Evolutionary conservation across 2,113 vertebrate species (phyloP), one percentile per base, ranked within the genome.

Genomic region (Erpornis zantholeuca): DNA sequence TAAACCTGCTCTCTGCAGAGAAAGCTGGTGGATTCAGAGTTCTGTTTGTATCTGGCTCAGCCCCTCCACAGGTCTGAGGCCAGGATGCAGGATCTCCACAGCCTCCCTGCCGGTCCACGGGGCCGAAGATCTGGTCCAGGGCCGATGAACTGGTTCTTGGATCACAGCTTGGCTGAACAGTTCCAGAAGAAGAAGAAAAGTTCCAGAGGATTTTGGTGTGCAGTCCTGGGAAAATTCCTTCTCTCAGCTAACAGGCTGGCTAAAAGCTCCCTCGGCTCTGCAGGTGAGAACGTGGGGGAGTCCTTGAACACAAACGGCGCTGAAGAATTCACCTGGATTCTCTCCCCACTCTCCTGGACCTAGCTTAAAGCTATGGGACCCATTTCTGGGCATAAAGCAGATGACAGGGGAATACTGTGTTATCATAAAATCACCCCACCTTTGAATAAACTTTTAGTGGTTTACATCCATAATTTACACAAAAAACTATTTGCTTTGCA

Each of bases 61-160:
- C n/a, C 22, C n/a, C 56, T 59, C 22, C 9, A 3, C 1, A n/a
- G 33, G 56, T 3, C 56, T 2, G 5, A 24, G 56, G n/a, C 56
- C 1, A 1, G 22, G 22, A 35, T 35, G 22, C 9, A 1, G 22
- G 14, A 8, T 35, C 15, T 22, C 56, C 1, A 3, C 56, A 35
- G 56, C n/a, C 56, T 59, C 33, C 56, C 56, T 24, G 56, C 14
- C 7, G 4, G 22, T 35, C 56, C 33, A 7, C 9, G 4, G 33
- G 22, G 33, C 23, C n/a, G n/a, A n/a, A n/a, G n/a, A n/a, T n/a
- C n/a, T n/a, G n/a, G n/a, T n/a, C n/a, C n/a, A n/a, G n/a, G n/a
- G n/a, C n/a, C 10, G 2, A 7, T 35, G n/a, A 35, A 24, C 56
- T 35, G 56, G 15, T 59, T 59, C 15, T 24, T 4, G 0, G 56